Percentiles rank a stretch among this genome's conserved stretches.
These are phyloP conservation scores for Dinocampus coccinellae DNA, from an alignment of 2,888 invertebrate species.

Conservation along the genomic window DNA sequence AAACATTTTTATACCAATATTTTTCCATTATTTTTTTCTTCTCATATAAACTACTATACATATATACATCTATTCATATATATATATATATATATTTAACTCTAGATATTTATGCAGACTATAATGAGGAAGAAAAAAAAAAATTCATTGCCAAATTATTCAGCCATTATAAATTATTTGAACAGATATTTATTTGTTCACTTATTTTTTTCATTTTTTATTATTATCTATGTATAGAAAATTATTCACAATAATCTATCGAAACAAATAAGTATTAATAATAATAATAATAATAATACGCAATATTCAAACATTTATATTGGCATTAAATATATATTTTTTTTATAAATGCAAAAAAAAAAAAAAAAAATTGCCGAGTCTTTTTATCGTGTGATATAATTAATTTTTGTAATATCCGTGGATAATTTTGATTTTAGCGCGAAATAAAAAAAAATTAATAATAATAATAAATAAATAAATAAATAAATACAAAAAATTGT, in stretches of 20 bases:
- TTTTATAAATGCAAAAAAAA: too few species aligned
- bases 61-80: too few species aligned
- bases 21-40: neutral
- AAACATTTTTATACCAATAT: conserved; percentile 5
- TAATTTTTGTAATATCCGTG: too few species aligned
- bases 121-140: neutral
- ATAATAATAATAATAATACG: too few species aligned
- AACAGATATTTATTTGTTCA: conserved; percentile 15
- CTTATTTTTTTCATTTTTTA: conserved; percentile 15
- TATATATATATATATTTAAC: too few species aligned
- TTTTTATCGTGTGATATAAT: too few species aligned
- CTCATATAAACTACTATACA: too few species aligned
- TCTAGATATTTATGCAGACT: neutral
- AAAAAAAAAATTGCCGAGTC: too few species aligned
- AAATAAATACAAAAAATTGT: neutral
- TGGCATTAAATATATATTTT: too few species aligned
- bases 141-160: conserved; percentile 22
- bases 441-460: too few species aligned
- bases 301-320: too few species aligned
- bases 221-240: neutral
- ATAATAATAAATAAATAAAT: neutral
- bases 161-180: conserved; percentile 17
- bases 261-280: neutral
- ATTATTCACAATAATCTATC: conserved; percentile 3
- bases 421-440: too few species aligned